These are phyloP conservation scores for Tyria jacobaeae DNA, from an alignment of 2,888 invertebrate species.

Conservation along the genomic window DNA sequence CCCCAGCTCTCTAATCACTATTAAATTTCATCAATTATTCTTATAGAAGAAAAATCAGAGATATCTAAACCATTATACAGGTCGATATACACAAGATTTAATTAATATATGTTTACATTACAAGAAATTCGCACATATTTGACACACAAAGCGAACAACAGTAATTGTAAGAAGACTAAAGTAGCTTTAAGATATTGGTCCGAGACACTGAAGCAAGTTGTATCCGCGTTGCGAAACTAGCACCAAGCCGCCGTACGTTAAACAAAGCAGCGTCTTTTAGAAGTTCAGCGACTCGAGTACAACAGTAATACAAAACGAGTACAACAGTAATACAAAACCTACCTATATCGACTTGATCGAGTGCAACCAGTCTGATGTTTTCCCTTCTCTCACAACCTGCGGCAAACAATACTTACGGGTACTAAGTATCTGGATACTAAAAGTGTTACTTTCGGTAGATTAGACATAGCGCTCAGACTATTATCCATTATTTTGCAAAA, in stretches of 20 bases:
- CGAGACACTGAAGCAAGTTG: conserved; percentile 84
- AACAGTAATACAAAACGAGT: conserved; percentile 67
- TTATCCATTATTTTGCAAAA: conserved; percentile 71
- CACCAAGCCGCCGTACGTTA: conserved; percentile 84
- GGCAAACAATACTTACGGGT: conserved; percentile 40
- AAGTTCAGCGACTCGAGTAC: conserved; percentile 46
- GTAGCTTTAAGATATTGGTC: conserved; percentile 83
- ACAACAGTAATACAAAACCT: conserved; percentile 71
- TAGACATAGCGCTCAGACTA: conserved; percentile 62
- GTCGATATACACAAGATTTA: conserved; percentile 84
- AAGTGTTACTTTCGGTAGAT: conserved; percentile 29
- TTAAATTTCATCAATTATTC: conserved; percentile 75
- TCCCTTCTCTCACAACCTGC: conserved; percentile 54
- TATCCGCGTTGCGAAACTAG: conserved; percentile 78
- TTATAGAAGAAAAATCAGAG: conserved; percentile 78
- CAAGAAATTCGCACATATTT: conserved; percentile 85
- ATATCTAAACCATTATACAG: conserved; percentile 86
- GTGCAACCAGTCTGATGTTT: conserved; percentile 22
- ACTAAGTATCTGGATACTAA: conserved; percentile 28
- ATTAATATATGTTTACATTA: conserved; percentile 80
- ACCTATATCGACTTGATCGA: conserved; percentile 46
- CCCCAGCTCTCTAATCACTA: conserved; percentile 67
- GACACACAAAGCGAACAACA: conserved; percentile 86
- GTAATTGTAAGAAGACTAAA: conserved; percentile 78
- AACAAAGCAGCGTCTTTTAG: conserved; percentile 66